These are phyloP conservation scores for Iguana delicatissima DNA, from an alignment of 2,797 vertebrate species.

Conservation along the genomic window DNA sequence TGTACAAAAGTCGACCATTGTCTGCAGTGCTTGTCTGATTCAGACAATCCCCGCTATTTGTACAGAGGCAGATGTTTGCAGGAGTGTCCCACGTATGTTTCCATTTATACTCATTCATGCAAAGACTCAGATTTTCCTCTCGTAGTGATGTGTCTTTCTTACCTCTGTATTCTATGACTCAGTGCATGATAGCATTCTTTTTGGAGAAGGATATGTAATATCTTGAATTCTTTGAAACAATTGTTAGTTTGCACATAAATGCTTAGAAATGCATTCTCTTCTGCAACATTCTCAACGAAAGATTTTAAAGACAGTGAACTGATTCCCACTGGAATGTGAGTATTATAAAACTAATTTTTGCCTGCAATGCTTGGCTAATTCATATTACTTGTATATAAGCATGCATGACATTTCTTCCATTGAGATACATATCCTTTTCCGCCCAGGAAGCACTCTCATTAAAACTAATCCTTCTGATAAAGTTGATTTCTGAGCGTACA, in stretches of 20 bases:
- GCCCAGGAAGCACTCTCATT: background rate
- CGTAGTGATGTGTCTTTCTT: background rate
- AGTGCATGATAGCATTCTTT: background rate
- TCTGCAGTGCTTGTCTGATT: slow-evolving; percentile 77
- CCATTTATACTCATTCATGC: background rate
- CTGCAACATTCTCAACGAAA: background rate
- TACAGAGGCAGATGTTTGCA: slow-evolving; percentile 85
- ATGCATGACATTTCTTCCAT: background rate
- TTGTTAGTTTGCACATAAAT: background rate
- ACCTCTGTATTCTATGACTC: background rate
- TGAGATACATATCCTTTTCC: background rate
- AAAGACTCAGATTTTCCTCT: background rate
- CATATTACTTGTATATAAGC: background rate
- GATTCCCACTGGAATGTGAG: background rate
- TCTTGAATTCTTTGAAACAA: background rate
- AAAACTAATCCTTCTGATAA: background rate
- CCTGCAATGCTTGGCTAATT: no score
- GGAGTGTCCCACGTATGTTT: slow-evolving; percentile 84
- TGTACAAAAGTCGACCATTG: slow-evolving; percentile 82
- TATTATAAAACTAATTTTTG: background rate
- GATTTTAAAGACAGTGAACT: background rate
- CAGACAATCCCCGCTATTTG: slow-evolving; percentile 76
- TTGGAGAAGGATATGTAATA: background rate
- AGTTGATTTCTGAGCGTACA: background rate
- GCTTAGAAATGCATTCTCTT: slow-evolving; percentile 19